Evolutionary conservation across 2,113 vertebrate species (phyloP).

Genomic region (Daubentonia madagascariensis): DNA sequence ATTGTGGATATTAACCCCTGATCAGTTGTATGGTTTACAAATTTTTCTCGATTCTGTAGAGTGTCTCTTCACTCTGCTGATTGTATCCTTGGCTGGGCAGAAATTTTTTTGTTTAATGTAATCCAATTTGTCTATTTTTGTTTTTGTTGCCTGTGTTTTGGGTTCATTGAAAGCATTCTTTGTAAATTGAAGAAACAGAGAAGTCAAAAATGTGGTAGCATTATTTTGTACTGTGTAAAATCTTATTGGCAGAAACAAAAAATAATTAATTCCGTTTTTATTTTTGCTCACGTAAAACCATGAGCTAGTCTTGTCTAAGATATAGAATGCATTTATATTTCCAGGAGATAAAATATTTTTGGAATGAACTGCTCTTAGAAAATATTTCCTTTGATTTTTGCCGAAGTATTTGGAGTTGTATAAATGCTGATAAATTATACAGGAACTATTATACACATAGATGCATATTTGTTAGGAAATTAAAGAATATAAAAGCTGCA

Average conservation of each 20-base stretch:
- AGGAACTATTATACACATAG: background rate
- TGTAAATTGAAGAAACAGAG: background rate
- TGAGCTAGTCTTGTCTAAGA: background rate
- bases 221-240: background rate
- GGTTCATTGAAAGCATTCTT: background rate
- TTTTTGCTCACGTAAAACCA: background rate
- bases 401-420: background rate
- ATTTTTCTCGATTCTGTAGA: background rate
- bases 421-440: constrained; percentile 9
- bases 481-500: background rate
- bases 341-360: background rate
- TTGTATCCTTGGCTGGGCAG: background rate
- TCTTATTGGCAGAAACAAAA: background rate
- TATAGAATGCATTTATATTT: background rate
- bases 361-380: background rate
- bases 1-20: background rate
- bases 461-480: background rate
- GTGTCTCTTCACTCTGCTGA: background rate
- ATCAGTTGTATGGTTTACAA: background rate
- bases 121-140: background rate
- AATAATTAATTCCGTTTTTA: background rate
- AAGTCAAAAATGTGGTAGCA: background rate
- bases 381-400: background rate
- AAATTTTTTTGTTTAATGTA: background rate
- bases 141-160: background rate